phyloP scores from a whole-genome alignment of 2,113 vertebrate species.

The Chionomys nivalis region DNA sequence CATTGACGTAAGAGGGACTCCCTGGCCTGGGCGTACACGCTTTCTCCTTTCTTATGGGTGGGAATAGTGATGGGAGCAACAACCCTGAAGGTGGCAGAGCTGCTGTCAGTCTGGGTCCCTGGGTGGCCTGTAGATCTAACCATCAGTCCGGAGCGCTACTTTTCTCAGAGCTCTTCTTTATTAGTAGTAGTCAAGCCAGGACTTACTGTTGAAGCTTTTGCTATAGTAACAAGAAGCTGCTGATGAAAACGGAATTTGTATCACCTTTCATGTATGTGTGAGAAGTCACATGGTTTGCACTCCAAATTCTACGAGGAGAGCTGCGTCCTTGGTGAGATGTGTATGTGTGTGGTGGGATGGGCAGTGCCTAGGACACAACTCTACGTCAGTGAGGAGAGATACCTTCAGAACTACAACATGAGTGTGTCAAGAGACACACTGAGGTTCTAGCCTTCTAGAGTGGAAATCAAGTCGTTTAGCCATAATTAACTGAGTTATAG shows the following conservation, averaged over 20 bases:
- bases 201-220: background rate
- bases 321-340: background rate
- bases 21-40: background rate
- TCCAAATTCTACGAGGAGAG: background rate
- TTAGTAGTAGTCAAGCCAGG: background rate
- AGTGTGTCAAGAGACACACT: background rate
- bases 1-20: background rate
- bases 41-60: background rate
- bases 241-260: background rate
- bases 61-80: too few relatives aligned
- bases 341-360: background rate
- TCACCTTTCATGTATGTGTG: too few relatives aligned
- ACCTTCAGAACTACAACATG: background rate
- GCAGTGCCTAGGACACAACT: too few relatives aligned
- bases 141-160: background rate
- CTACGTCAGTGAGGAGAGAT: background rate
- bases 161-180: background rate
- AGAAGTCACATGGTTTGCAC: background rate
- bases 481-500: background rate
- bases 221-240: background rate
- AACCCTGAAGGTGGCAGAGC: background rate
- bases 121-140: background rate
- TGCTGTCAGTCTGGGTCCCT: too few relatives aligned
- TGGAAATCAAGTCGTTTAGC: background rate
- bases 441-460: background rate